Evolutionary conservation across 2,888 invertebrate species (phyloP).

Genomic region (Limulus polyphemus): DNA sequence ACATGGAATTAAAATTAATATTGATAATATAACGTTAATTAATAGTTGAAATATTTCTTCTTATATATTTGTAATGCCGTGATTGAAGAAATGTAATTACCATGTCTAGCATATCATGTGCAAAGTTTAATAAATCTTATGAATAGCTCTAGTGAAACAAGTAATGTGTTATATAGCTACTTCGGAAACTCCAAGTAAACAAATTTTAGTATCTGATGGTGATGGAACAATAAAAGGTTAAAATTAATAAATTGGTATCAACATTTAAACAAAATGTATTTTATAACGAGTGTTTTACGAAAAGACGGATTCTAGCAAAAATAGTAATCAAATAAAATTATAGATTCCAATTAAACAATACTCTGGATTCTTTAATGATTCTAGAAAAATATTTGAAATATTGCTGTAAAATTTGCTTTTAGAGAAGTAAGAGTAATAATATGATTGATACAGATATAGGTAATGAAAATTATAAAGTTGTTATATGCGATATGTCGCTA

Average conservation of each 20-base stretch:
- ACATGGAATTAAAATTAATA: not conserved
- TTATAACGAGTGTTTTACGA: not conserved
- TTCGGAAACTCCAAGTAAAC: not conserved
- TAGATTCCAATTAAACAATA: not conserved
- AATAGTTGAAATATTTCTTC: not conserved
- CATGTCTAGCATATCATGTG: not conserved
- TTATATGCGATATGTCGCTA: too few relatives aligned
- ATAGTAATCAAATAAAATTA: not conserved
- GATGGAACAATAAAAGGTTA: not conserved
- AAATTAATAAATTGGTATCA: too few relatives aligned
- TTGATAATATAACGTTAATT: constrained; percentile 1
- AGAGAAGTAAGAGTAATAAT: too few relatives aligned
- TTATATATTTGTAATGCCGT: not conserved
- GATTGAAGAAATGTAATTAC: not conserved
- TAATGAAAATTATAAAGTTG: not conserved
- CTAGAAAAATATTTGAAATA: not conserved
- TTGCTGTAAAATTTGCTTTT: too few relatives aligned
- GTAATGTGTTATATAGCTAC: constrained; percentile 3
- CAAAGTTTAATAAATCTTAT: not conserved
- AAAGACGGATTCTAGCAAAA: not conserved
- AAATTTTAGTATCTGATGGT: too few relatives aligned
- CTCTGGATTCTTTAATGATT: not conserved
- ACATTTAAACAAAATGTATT: too few relatives aligned
- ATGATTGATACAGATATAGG: too few relatives aligned
- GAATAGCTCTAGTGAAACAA: not conserved